Percentiles rank a stretch among this genome's conserved stretches.
Evolutionary conservation across 2,888 invertebrate genomes (phyloP).

Genomic region (Macrosiphum euphorbiae): DNA sequence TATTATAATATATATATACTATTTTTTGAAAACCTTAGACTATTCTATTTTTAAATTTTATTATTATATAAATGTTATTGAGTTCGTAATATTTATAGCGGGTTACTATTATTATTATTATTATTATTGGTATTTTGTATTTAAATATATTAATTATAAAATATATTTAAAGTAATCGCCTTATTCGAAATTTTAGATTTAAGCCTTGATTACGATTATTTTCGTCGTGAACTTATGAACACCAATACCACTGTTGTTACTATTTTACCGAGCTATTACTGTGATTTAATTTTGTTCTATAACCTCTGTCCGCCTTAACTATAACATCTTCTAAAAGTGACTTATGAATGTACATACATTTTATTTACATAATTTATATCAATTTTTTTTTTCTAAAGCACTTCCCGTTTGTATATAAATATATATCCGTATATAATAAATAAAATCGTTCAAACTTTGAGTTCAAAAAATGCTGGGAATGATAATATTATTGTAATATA

Average conservation of each 20-base stretch:
- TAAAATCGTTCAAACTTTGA: not conserved
- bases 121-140: constrained; percentile 2
- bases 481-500: not conserved
- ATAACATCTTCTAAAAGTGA: not conserved
- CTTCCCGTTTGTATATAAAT: not conserved
- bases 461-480: not conserved
- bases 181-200: constrained; percentile 58
- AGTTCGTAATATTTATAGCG: constrained; percentile 12
- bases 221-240: constrained; percentile 60
- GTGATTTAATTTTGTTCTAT: constrained; percentile 60
- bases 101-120: constrained; percentile 5
- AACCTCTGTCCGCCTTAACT: constrained; percentile 35
- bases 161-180: constrained; percentile 34
- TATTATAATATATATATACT: constrained; percentile 26
- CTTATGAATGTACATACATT: constrained; percentile 40
- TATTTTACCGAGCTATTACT: constrained; percentile 63
- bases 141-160: not conserved
- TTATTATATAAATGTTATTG: constrained; percentile 16
- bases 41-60: constrained; percentile 42
- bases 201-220: constrained; percentile 52
- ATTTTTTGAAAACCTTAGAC: constrained; percentile 47
- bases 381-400: constrained; percentile 19
- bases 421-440: not conserved
- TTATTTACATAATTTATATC: constrained; percentile 4
- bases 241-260: constrained; percentile 64